A percentile compares a stretch with the other conserved stretches of the same genome.
Evolutionary conservation across 2,888 invertebrate genomes (phyloP).

Genomic region (Drosophila prolongata): DNA sequence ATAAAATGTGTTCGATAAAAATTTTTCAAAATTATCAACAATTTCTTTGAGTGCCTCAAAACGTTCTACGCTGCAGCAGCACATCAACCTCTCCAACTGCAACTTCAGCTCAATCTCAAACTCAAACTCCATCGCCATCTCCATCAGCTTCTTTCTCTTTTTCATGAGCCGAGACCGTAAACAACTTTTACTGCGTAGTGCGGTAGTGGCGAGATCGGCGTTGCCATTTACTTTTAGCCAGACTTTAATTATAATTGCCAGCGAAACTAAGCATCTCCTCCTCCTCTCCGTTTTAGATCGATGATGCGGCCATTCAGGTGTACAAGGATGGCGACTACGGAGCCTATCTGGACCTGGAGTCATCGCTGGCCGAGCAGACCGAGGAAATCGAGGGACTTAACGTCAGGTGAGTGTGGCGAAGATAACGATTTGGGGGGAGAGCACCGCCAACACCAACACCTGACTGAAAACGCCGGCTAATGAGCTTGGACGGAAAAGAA

Average conservation of each 20-base stretch:
- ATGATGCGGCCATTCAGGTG: slow-evolving; percentile 98
- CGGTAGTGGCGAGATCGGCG: slow-evolving; percentile 47
- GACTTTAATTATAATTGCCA: slow-evolving; percentile 67
- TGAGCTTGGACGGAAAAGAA: slow-evolving; percentile 46
- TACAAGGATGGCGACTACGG: slow-evolving; percentile 99
- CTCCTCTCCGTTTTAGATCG: slow-evolving; percentile 88
- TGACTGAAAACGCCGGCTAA: slow-evolving; percentile 28
- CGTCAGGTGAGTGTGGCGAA: slow-evolving; percentile 89
- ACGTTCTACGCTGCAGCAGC: slow-evolving; percentile 63
- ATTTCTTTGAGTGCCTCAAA: slow-evolving; percentile 57
- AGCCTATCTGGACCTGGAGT: slow-evolving; percentile 98
- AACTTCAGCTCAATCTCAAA: slow-evolving; percentile 6
- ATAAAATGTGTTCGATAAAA: background rate
- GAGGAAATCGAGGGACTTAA: slow-evolving; percentile 99
- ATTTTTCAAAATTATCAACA: too few relatives aligned
- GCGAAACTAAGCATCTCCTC: slow-evolving; percentile 44
- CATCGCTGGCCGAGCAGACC: slow-evolving; percentile 97
- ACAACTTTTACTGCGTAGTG: slow-evolving; percentile 78
- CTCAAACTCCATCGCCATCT: slow-evolving; percentile 15
- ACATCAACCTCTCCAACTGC: slow-evolving; percentile 25
- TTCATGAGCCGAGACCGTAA: slow-evolving; percentile 57
- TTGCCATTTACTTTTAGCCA: slow-evolving; percentile 63
- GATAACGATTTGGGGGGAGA: background rate
- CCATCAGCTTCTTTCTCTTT: slow-evolving; percentile 65
- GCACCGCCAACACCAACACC: background rate